Conservation (phyloP, 2,888 invertebrate species). For the Dolichomitus sp. region DNA sequence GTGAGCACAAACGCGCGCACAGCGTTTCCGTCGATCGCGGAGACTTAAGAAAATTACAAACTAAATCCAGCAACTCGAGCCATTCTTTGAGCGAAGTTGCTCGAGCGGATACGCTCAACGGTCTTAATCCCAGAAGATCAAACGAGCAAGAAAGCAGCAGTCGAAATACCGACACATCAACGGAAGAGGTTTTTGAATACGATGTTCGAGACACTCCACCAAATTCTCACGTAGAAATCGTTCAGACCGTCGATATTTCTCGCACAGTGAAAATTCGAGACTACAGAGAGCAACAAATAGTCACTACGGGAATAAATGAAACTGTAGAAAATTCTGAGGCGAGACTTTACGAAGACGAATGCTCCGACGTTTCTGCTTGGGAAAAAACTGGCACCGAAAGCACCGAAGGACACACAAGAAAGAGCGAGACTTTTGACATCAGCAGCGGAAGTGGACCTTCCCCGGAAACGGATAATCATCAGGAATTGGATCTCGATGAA, state of each 20-base stretch:
- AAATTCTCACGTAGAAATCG: slow-evolving; percentile 82
- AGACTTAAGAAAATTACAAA: slow-evolving; percentile 76
- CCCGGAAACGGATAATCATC: slow-evolving; percentile 80
- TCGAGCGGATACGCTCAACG: slow-evolving; percentile 68
- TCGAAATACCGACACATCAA: slow-evolving; percentile 79
- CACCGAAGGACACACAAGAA: slow-evolving; percentile 80
- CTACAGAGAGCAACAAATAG: slow-evolving; percentile 73
- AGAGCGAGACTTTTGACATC: slow-evolving; percentile 84
- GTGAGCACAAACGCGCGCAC: slow-evolving; percentile 86
- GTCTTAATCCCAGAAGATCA: slow-evolving; percentile 41
- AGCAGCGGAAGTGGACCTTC: slow-evolving; percentile 82
- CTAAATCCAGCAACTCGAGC: slow-evolving; percentile 80
- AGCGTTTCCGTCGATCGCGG: slow-evolving; percentile 85
- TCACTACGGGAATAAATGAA: slow-evolving; percentile 59
- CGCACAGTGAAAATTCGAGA: slow-evolving; percentile 76
- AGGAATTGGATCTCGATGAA: slow-evolving; percentile 79
- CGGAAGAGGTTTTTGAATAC: slow-evolving; percentile 80
- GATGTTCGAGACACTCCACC: slow-evolving; percentile 83
- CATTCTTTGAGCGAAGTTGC: slow-evolving; percentile 81
- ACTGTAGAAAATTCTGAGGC: slow-evolving; percentile 53
- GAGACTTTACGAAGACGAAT: slow-evolving; percentile 77
- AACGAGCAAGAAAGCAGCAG: slow-evolving; percentile 62
- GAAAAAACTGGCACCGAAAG: slow-evolving; percentile 82
- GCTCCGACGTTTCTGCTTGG: slow-evolving; percentile 81
- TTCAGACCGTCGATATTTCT: slow-evolving; percentile 76